A percentile compares a stretch with the other conserved stretches of the same genome.
phyloP scores from a whole-genome alignment of 2,888 invertebrate genomes.

The Cantharis nigra region DNA sequence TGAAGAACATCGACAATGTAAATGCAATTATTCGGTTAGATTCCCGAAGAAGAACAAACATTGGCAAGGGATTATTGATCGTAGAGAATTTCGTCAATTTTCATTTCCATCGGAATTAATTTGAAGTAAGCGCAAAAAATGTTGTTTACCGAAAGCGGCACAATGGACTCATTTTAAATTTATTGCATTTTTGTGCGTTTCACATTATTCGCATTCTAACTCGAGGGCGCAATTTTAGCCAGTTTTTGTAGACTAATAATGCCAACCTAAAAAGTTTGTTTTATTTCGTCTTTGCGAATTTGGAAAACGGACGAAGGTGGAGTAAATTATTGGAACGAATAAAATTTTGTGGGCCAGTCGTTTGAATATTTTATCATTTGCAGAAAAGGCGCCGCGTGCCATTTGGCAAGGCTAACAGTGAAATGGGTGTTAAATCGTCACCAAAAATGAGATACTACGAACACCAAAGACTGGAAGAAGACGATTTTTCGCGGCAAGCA shows the following conservation, averaged over 20 bases:
- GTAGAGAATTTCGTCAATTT: background rate
- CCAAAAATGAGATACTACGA: slow-evolving; percentile 30
- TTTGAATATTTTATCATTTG: slow-evolving; percentile 9
- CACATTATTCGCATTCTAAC: background rate
- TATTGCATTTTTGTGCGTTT: background rate
- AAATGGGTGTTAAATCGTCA: slow-evolving; percentile 43
- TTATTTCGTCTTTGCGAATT: background rate
- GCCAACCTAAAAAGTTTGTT: background rate
- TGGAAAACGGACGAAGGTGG: background rate
- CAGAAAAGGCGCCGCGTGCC: slow-evolving; percentile 10
- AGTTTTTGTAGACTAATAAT: background rate
- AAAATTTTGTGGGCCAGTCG: background rate
- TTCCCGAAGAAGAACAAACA: background rate
- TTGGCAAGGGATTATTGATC: background rate
- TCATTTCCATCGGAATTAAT: background rate
- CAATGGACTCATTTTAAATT: background rate
- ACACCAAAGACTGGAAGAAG: slow-evolving; percentile 31
- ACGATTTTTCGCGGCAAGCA: slow-evolving; percentile 27
- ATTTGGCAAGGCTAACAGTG: slow-evolving; percentile 34
- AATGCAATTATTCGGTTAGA: background rate
- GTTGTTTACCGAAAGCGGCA: background rate
- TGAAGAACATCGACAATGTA: too few species aligned
- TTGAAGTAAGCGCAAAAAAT: background rate
- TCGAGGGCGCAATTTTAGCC: background rate
- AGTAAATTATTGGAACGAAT: background rate